Conservation (phyloP, 1,140 invertebrate genomes). For the Platorchestia sp. region DNA sequence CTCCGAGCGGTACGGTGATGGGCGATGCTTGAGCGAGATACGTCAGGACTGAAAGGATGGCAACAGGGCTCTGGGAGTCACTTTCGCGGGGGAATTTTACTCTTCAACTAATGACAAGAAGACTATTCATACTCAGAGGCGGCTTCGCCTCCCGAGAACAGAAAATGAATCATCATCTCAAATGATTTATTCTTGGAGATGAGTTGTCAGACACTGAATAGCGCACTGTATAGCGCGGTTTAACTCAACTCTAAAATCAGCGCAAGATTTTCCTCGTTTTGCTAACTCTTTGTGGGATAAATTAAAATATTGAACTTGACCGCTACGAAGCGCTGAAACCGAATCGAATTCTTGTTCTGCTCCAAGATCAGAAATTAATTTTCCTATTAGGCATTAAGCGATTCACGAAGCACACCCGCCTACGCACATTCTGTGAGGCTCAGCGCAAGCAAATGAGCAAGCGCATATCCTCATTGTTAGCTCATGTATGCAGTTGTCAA, state of each 20-base stretch:
- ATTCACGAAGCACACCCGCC: not conserved
- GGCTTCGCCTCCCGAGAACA: not conserved
- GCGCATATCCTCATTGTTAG: not conserved
- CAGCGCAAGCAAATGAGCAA: not conserved
- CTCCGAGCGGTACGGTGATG: not conserved
- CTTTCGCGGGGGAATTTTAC: not conserved
- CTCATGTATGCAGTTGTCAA: not conserved
- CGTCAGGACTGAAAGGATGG: not conserved
- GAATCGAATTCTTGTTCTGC: not conserved
- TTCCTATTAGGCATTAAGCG: not conserved
- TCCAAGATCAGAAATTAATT: not conserved
- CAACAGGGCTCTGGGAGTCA: not conserved
- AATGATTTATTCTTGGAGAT: not conserved
- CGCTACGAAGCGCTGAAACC: not conserved
- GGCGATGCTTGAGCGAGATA: not conserved
- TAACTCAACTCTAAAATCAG: not conserved
- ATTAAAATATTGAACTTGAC: not conserved
- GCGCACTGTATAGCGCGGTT: not conserved
- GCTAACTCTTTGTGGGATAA: not conserved
- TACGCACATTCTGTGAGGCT: not conserved
- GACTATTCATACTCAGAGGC: not conserved
- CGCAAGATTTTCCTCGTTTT: not conserved
- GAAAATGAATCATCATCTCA: not conserved
- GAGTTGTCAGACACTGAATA: not conserved
- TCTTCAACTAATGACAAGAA: not conserved